Conservation (phyloP, 2,797 vertebrate genomes). For the Agapornis canus region DNA sequence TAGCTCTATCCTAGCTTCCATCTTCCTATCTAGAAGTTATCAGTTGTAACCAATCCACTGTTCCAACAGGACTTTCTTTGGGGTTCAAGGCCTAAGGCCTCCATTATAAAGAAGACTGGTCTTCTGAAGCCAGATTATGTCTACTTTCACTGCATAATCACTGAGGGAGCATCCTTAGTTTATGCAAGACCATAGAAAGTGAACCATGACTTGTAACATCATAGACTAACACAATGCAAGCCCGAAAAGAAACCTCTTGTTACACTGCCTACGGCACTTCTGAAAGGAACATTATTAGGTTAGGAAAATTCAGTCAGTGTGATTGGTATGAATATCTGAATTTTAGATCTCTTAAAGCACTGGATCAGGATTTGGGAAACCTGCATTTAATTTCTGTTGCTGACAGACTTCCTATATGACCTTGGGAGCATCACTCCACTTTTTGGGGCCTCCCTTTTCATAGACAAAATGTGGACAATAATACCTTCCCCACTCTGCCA, state of each 20-base stretch:
- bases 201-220: not conserved
- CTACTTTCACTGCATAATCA: not conserved
- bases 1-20: not conserved
- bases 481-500: not conserved
- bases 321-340: not conserved
- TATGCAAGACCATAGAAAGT: not conserved
- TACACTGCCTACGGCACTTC: not conserved
- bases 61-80: not conserved
- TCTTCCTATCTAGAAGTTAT: not conserved
- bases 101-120: not conserved
- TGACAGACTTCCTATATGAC: not conserved
- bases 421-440: not conserved
- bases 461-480: fast-evolving
- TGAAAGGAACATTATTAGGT: not conserved
- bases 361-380: not conserved
- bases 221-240: not conserved
- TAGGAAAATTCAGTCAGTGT: not conserved
- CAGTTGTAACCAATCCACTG: not conserved
- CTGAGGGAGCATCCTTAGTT: not conserved
- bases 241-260: not conserved
- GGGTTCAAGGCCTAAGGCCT: not conserved
- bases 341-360: conserved; percentile 5
- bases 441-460: not conserved
- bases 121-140: not conserved
- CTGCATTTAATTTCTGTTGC: not conserved